Base-by-base conservation (phyloP, 2,797 vertebrate species). In the Poliocrania exsul region DNA sequence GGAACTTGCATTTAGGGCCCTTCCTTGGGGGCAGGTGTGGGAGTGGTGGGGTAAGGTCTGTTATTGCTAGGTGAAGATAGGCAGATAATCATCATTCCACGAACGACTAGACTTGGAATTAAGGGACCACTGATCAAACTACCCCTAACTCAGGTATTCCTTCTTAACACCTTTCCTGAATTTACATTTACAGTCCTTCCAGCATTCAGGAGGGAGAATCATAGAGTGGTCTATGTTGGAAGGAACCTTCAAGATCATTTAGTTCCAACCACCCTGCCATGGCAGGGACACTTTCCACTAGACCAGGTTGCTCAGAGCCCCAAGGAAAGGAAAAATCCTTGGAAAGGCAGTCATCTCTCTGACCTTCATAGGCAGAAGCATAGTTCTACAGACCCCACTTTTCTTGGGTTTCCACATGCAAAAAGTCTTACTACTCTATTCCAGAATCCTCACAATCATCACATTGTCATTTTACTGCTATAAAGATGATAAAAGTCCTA, bases 241-340 rank as follows among this genome's bases (percentile, higher is more conserved):
- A 5, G 1, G 8, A 15, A 70, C 28, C 13, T 38, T 71, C 46
- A 58, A 64, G 20, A 51, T 7, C 38, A 26, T 13, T 29, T 33
- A 33, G 8, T 38, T 82, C 16, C 50, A 83, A 23, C 6, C 0
- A 6, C 10, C 13, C 20, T 1, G 0, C n/a, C 14, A 4, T 31
- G 50, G 12, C 9, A 71, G 28, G 10, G 10, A 31, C 17, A 13
- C 28, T 5, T 51, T 51, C 12, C 44, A 19, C 17, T 23, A 14
- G 14, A 46, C 1, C 38, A 35, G 17, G 17, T 10, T 51, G 20
- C 25, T 58, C 58, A 46, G 46, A 64, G 21, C 2, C 6, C 20
- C 38, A 58, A 8, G 51, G 13, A 85, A 81, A 81, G 35, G n/a
- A 57, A 74, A 83, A 28, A 33, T 47, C 19, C 35, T 66, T 5